Conservation (phyloP, 2,797 vertebrate species). For the Eulemur coronatus region DNA sequence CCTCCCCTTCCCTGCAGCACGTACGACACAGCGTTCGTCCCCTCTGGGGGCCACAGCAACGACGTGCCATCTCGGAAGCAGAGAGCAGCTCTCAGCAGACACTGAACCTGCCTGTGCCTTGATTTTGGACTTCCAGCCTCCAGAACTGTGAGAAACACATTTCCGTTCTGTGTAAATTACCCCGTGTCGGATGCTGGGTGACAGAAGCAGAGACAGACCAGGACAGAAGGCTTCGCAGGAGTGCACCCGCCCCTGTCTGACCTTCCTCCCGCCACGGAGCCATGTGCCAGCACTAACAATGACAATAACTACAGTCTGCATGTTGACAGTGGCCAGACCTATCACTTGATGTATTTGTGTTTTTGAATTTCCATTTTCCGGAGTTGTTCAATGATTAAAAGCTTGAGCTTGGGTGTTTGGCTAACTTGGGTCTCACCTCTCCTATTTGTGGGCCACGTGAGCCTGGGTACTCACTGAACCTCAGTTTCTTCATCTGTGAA, state of each 20-base stretch:
- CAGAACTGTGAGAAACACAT: not conserved
- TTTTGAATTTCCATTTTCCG: no score
- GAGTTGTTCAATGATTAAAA: not conserved
- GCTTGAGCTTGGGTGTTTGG: not conserved
- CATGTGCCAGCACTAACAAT: accelerated
- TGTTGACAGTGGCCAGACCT: not conserved
- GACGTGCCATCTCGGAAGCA: accelerated
- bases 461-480: not conserved
- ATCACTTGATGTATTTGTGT: no score
- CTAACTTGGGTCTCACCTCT: not conserved
- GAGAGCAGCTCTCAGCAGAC: not conserved
- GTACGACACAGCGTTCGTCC: not conserved
- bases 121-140: not conserved
- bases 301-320: not conserved
- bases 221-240: not conserved
- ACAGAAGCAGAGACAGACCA: not conserved
- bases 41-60: not conserved
- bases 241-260: no score
- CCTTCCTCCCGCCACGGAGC: not conserved
- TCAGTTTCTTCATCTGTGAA: not conserved
- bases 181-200: not conserved
- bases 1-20: not conserved
- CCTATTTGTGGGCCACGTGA: not conserved
- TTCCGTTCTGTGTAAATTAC: not conserved
- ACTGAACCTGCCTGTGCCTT: not conserved